A percentile compares a stretch with the other conserved stretches of the same genome.
phyloP scores from a whole-genome alignment of 2,113 vertebrate genomes.

The Cyanistes caeruleus region DNA sequence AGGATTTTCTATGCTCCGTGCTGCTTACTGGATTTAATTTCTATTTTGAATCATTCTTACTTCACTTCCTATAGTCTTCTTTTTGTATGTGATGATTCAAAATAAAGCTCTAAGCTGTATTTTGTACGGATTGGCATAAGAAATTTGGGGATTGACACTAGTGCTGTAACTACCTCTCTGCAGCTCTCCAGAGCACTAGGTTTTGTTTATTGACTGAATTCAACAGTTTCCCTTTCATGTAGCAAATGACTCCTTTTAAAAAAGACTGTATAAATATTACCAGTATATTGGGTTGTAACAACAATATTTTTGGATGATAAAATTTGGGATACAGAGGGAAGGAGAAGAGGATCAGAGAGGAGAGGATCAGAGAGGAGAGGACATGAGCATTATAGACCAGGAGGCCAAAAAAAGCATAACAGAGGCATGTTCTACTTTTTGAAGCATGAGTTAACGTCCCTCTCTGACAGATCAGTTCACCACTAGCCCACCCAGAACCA shows the following conservation, averaged over 20 bases:
- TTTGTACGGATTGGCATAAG: not conserved
- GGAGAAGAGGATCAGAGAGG: not conserved
- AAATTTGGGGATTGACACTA: not conserved
- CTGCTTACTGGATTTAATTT: not conserved
- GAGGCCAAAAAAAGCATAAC: not conserved
- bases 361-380: not conserved
- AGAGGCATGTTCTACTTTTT: accelerated
- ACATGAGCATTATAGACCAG: not conserved
- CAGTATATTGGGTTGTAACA: not conserved
- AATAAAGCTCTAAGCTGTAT: not conserved
- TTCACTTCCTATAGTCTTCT: not conserved
- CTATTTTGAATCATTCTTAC: not conserved
- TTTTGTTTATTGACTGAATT: not conserved
- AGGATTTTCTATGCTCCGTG: not conserved
- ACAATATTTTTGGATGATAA: not conserved
- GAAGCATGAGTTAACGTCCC: not conserved
- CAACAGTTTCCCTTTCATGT: not conserved
- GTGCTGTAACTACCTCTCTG: not conserved
- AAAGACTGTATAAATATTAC: not conserved
- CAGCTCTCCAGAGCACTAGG: not conserved
- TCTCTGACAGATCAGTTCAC: not conserved
- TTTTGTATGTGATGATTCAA: not conserved
- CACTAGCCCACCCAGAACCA: not conserved
- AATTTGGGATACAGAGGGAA: not conserved
- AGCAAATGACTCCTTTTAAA: not conserved